Evolutionary conservation across 1,140 invertebrate species (phyloP).

Genomic region (Drosophila nikananu): DNA sequence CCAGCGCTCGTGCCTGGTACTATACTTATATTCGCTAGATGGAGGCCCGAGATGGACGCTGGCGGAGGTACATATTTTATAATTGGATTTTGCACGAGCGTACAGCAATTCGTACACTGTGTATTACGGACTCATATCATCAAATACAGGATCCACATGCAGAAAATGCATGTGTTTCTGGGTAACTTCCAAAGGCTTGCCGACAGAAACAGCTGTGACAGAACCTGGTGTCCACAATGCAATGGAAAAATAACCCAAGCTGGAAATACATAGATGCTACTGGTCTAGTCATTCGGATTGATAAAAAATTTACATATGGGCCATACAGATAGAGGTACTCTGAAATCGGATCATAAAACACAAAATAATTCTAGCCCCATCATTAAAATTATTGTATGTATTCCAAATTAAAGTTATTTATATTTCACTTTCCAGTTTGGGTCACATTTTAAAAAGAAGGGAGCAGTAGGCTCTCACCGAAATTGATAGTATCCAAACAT

Average conservation of each 20-base stretch:
- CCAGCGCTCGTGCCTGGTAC: neutral
- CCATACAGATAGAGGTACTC: neutral
- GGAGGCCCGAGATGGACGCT: conserved; percentile 10
- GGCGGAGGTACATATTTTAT: conserved; percentile 44
- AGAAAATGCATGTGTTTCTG: conserved; percentile 1
- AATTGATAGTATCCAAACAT: too few species aligned
- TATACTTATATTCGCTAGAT: conserved; percentile 6
- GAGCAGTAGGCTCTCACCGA: too few species aligned
- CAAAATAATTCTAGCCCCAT: neutral
- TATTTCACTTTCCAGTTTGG: too few species aligned
- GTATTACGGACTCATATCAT: conserved; percentile 4
- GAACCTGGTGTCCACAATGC: neutral
- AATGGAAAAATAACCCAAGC: neutral
- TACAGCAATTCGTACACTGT: neutral
- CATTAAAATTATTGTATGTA: too few species aligned
- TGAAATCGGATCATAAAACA: neutral
- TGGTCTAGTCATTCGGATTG: neutral
- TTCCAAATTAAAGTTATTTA: too few species aligned
- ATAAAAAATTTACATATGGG: neutral
- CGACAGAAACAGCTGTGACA: conserved; percentile 34
- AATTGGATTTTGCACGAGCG: conserved; percentile 40
- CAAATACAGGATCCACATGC: neutral
- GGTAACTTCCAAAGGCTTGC: neutral
- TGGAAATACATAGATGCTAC: neutral
- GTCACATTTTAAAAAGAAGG: too few species aligned